These are phyloP conservation scores for Himalopsyche anomala DNA, from an alignment of 2,888 invertebrate species.

Conservation along the genomic window DNA sequence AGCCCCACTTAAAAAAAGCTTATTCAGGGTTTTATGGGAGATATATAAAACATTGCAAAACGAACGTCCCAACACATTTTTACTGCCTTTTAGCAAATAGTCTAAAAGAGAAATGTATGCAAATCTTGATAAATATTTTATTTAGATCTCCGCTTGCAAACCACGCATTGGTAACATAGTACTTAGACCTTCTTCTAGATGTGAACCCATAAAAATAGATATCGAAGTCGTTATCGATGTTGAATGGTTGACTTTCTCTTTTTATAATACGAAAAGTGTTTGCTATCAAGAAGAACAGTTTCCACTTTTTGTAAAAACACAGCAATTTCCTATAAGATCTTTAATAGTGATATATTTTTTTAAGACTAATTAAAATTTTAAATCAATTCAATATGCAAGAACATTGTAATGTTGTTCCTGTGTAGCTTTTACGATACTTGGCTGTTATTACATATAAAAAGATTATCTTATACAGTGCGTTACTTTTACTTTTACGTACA, in stretches of 20 bases:
- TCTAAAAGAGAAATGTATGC: background rate
- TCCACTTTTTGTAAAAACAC: no score
- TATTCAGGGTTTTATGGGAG: background rate
- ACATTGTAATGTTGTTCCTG: no score
- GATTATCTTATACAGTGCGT: no score
- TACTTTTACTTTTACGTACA: no score
- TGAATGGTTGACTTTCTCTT: background rate
- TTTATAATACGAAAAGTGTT: background rate
- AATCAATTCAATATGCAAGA: no score
- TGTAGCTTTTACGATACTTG: no score
- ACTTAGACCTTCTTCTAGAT: background rate
- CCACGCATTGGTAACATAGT: conserved; percentile 27
- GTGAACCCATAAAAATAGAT: conserved; percentile 38
- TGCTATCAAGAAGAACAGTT: no score
- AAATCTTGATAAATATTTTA: conserved; percentile 38
- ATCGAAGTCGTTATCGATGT: conserved; percentile 31
- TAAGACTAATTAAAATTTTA: no score
- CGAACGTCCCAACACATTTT: background rate
- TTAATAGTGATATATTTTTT: no score
- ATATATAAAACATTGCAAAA: background rate
- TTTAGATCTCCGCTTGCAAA: background rate
- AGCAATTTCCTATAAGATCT: no score
- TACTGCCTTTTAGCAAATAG: background rate
- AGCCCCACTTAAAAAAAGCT: no score
- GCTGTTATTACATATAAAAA: no score